Evolutionary conservation across 2,888 invertebrate species (phyloP), one percentile per base, ranked within the genome.

Genomic region (Euplexia lucipara): DNA sequence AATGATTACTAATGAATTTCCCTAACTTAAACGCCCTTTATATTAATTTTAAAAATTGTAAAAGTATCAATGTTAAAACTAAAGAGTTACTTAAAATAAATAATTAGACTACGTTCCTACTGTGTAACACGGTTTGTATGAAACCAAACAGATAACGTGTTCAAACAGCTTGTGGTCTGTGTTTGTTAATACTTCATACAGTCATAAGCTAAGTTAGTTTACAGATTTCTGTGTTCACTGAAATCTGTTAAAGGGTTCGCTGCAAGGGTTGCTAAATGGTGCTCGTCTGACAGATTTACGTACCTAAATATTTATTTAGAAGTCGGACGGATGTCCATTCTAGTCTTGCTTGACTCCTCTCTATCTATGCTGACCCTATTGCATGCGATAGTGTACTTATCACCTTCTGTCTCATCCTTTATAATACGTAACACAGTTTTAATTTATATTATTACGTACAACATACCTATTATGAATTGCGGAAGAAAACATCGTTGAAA

Each of bases 361-460:
- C 73, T 91, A 90, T 90, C 89, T 75, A 52, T 61, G 64, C 73
- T 88, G 91, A 91, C 91, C 91, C 87, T 86, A 80, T 79, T 87
- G 83, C 85, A 84, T 26, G 78, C 76, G 90, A 89, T 88, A 87
- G 64, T 65, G 54, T 63, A 78, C 75, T 60, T 77, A 81, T 73
- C 72, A 68, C 56, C 34, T 44, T 51, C 32, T 72, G 70, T 57
- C 52, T 70, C 75, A 75, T 81, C 75, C 59, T 76, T 75, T 78
- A 56, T 80, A 78, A 75, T 70, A 81, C 68, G 70, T 79, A 72
- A 80, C 65, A 58, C 52, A 57, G 47, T 74, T 73, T 54, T 48
- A 61, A 49, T 58, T 52, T 52, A 60, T 49, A 45, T 20, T 56
- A 49, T 26, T 35, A 45, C 32, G 44, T 59, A 53, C 62, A 35